Percentiles rank a stretch among this genome's conserved stretches.
These are phyloP conservation scores for Lycocorax pyrrhopterus DNA, from an alignment of 2,113 vertebrate genomes.

Conservation along the genomic window DNA sequence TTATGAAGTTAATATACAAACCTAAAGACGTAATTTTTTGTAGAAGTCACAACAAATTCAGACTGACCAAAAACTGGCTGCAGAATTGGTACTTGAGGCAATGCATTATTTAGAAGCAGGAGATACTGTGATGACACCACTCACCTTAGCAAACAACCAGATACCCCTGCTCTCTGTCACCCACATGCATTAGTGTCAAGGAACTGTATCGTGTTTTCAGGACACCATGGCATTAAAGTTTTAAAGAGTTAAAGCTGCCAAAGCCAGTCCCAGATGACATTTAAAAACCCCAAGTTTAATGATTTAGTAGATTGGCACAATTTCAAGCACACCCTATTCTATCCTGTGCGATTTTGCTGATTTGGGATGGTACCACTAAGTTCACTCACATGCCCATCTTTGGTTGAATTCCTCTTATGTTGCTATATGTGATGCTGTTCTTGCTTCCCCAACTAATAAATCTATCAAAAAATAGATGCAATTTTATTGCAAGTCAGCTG, in stretches of 20 bases:
- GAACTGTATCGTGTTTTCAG: slow-evolving; percentile 32
- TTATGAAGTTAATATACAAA: not conserved
- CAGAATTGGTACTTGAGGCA: not conserved
- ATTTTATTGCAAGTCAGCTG: not conserved
- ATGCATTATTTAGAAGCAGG: not conserved
- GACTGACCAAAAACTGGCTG: not conserved
- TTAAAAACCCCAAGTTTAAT: slow-evolving; percentile 17
- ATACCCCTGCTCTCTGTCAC: slow-evolving; percentile 14
- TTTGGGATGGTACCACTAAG: not conserved
- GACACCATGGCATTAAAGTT: slow-evolving; percentile 48
- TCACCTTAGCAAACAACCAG: not conserved
- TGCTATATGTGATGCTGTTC: not conserved
- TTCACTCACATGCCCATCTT: not conserved
- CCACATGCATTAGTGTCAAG: not conserved
- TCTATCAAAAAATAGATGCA: not conserved
- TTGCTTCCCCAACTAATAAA: not conserved
- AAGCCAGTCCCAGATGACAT: slow-evolving; percentile 12
- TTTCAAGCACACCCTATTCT: not conserved
- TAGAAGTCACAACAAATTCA: not conserved
- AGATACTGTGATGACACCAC: slow-evolving; percentile 1
- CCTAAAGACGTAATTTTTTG: not conserved
- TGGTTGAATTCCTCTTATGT: not conserved
- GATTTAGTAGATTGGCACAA: slow-evolving; percentile 6
- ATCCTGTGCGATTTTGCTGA: not conserved
- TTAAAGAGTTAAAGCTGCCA: slow-evolving; percentile 48